Evolutionary conservation across 2,113 vertebrate genomes (phyloP).

Genomic region (Anhinga rufa): DNA sequence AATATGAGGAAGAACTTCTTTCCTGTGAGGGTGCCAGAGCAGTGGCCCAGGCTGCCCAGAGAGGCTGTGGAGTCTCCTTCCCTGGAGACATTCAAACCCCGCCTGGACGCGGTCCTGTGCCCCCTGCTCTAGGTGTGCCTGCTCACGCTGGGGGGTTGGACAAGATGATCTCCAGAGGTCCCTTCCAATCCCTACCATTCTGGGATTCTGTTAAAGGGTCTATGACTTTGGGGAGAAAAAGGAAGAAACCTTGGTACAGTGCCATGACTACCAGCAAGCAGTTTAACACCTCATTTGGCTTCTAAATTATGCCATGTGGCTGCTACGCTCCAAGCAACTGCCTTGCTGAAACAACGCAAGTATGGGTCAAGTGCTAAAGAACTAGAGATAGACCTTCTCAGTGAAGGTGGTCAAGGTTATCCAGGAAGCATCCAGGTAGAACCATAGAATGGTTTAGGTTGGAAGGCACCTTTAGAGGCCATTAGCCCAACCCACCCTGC

Average conservation of each 20-base stretch:
- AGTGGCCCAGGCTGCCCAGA: too few relatives aligned
- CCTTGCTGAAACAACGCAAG: background rate
- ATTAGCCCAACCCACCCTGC: background rate
- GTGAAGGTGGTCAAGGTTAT: background rate
- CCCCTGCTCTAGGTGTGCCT: too few relatives aligned
- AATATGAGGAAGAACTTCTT: too few relatives aligned
- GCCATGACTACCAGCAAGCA: background rate
- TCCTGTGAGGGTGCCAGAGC: too few relatives aligned
- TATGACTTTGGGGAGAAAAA: background rate
- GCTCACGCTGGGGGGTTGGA: too few relatives aligned
- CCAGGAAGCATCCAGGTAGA: background rate
- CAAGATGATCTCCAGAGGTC: too few relatives aligned
- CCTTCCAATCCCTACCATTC: too few relatives aligned
- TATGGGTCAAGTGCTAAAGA: background rate
- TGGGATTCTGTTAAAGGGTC: background rate
- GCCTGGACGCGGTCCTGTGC: too few relatives aligned
- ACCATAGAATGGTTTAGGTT: background rate
- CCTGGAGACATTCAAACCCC: too few relatives aligned
- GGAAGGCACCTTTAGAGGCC: background rate
- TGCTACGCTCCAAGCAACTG: background rate
- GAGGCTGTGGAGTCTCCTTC: too few relatives aligned
- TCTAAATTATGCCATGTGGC: background rate
- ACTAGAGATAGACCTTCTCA: rapidly evolving
- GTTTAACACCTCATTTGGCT: background rate
- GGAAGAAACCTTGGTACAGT: background rate